phyloP scores from a whole-genome alignment of 2,113 vertebrate genomes.

The Oryzias melastigma region DNA sequence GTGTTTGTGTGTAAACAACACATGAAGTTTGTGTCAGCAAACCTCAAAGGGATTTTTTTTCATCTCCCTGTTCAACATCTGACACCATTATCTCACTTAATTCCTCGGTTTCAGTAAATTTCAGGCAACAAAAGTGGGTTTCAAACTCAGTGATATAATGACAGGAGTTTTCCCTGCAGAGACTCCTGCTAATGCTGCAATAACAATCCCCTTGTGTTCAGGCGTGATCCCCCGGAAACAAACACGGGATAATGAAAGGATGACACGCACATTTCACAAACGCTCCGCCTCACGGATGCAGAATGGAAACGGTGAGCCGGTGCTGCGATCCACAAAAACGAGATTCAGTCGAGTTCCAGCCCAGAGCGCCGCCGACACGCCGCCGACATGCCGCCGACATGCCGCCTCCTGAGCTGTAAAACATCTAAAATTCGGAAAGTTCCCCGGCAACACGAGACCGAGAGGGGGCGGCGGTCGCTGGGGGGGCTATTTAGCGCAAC shows the following conservation, averaged over 20 bases:
- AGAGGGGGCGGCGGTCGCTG: constrained; percentile 14
- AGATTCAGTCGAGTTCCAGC: too few relatives aligned
- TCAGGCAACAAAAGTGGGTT: not conserved
- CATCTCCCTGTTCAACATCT: too few relatives aligned
- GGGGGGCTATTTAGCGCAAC: constrained; percentile 40
- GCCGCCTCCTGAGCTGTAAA: too few relatives aligned
- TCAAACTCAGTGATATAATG: not conserved
- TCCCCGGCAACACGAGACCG: constrained; percentile 4
- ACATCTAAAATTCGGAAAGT: too few relatives aligned
- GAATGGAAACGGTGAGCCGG: not conserved
- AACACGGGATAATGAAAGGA: not conserved
- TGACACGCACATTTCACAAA: constrained; percentile 1
- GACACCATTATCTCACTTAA: too few relatives aligned
- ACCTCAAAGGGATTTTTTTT: too few relatives aligned
- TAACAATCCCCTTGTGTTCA: not conserved
- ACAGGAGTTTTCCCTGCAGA: not conserved
- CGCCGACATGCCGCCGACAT: too few relatives aligned
- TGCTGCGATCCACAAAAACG: not conserved
- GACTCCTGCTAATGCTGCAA: not conserved
- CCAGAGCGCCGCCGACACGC: too few relatives aligned
- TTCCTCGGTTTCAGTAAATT: too few relatives aligned
- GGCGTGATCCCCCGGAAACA: not conserved
- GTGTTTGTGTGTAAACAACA: too few relatives aligned
- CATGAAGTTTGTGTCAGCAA: too few relatives aligned
- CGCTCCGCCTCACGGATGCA: constrained; percentile 5